Base-by-base conservation (phyloP, 2,113 vertebrate species). In the Myrmecobius fasciatus region DNA sequence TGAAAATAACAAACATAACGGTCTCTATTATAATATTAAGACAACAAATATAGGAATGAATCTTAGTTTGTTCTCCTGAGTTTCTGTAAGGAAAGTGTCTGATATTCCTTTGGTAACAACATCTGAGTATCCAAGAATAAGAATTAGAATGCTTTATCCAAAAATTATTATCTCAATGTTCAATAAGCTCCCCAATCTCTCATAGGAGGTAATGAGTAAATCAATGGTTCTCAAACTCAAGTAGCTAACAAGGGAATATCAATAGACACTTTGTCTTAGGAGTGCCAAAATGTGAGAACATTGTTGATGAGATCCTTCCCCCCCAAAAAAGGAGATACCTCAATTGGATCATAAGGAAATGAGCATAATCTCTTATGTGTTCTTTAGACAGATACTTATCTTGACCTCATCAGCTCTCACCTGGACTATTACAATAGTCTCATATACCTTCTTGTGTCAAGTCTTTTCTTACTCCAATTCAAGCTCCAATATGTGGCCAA, bases 1-100 rank as follows among this genome's bases (percentile, higher is more conserved):
- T 24, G 5, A 83, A 47, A 20, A 3, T 25, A 14, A 43, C 0
- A 10, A 56, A 22, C n/a, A 89, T 52, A 53, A 4, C 0, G 0
- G 8, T 22, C 5, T 0, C 56, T 8, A 0, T 47, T 2, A 5
- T 1, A 12, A 89, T 83, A 3, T 1, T 3, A 14, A 14, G 93
- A 52, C 0, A 4, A 7, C 0, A 43, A 49, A 54, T 26, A 54
- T 28, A 31, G 26, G 36, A 5, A 9, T 1, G 28, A 26, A 90
- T 17, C 46, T 93, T 52, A 49, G 49, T 9, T 1, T 22, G 49
- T 90, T 52, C 36, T 46, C 89, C 60, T 48, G 89, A 0, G 14
- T 46, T 48, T 20, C 46, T 31, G 67, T 53, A 11, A 67, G 51
- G 36, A 48, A 17, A 11, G 26, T 75, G 89, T 51, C 31, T 7